Base-by-base conservation (phyloP, 2,888 invertebrate species). In the Germaria angustata region DNA sequence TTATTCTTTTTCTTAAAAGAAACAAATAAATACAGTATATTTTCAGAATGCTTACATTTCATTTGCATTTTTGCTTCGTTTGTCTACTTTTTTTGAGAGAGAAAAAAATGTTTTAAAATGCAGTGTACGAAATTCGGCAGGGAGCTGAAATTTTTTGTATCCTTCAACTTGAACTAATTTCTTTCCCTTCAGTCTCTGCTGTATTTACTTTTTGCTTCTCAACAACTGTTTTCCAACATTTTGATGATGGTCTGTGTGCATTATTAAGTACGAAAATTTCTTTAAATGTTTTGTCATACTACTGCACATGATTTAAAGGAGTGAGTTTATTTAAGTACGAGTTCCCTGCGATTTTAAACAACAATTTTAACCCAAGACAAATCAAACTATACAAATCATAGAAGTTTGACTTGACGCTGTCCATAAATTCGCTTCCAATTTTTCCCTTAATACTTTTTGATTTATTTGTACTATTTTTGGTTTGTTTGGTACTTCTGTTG, bases 31-130 rank as follows among this genome's bases (percentile, higher is more conserved):
- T 77, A 41, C 13, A 55, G 9, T 51, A 49, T 68, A 46, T 61
- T 51, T 51, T 22, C 68, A 61, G 68, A 68, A 68, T 32, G 68
- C 24, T 51, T 59, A 32, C 24, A 77, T 63, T 77, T 66, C 39
- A 69, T 73, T 80, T 66, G 36, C 46, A 73, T 65, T 66, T 24
- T 36, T 69, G 51, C 22, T 57, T 80, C 20, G 17, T 28, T 34
- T 49, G 36, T 8, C 15, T 36, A 28, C 28, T 28, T 28, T 28
- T 28, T 28, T 28, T 28, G 3, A 0, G 9, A 22, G 28, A n/a
- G 20, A 46, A 57, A 46, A 34, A 49, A 39, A 55, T 65, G 28
- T 24, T 73, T 41, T 15, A 53, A 53, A 63, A 73, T 63, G 61
- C 73, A 63, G 53, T 75, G 44, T 24, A 55, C 22, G 34, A 44